These are phyloP conservation scores for Bryconaethiops microstoma DNA, from an alignment of 2,797 vertebrate species.

Conservation along the genomic window DNA sequence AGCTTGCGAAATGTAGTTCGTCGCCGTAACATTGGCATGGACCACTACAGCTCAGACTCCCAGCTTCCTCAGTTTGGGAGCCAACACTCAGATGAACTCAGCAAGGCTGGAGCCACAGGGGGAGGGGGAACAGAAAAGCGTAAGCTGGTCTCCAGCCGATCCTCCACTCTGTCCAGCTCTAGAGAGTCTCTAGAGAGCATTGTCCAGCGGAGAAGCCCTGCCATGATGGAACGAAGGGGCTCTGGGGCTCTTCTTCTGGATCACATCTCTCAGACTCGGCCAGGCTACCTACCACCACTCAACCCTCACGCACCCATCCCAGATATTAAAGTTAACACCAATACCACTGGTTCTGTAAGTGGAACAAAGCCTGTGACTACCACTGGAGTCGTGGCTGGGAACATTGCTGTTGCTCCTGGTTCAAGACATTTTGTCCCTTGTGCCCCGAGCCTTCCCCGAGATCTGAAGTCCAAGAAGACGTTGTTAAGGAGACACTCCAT, in stretches of 20 bases:
- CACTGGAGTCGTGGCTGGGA: conserved; percentile 47
- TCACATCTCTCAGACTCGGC: conserved; percentile 77
- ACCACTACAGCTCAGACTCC: conserved; percentile 88
- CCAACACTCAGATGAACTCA: conserved; percentile 58
- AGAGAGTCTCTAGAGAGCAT: conserved; percentile 78
- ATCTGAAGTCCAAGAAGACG: conserved; percentile 79
- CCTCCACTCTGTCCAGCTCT: conserved; percentile 74
- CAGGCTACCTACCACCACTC: conserved; percentile 86
- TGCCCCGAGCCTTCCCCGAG: conserved; percentile 77
- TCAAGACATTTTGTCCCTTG: conserved; percentile 77
- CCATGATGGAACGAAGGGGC: conserved; percentile 76
- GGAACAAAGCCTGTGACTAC: conserved; percentile 37
- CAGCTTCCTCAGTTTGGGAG: conserved; percentile 75
- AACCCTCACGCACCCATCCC: conserved; percentile 78
- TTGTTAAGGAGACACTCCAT: conserved; percentile 87
- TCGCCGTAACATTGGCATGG: conserved; percentile 79
- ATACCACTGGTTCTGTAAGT: conserved; percentile 30
- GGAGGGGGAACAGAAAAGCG: conserved; percentile 70
- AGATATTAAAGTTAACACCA: conserved; percentile 70
- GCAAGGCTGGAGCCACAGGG: conserved; percentile 39
- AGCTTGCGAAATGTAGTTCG: conserved; percentile 81
- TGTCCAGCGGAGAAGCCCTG: conserved; percentile 68
- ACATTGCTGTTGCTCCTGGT: conserved; percentile 60
- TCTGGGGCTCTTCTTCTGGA: conserved; percentile 80
- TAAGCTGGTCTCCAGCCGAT: conserved; percentile 75